phyloP scores from a whole-genome alignment of 2,113 vertebrate genomes.

The Puntigrus tetrazona region DNA sequence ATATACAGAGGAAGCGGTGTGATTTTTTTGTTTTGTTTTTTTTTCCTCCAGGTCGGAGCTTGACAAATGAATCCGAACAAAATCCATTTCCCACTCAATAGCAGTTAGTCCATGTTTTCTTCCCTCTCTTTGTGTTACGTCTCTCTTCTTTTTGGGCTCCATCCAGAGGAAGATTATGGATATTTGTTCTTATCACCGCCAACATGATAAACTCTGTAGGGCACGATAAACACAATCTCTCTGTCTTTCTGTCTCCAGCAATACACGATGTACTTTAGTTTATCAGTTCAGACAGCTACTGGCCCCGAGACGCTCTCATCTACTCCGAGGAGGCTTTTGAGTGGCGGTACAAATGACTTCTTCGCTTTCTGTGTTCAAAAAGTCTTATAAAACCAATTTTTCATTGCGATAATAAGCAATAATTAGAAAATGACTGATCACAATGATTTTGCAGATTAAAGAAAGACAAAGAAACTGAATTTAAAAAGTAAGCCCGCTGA shows the following conservation, averaged over 20 bases:
- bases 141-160: slow-evolving; percentile 7
- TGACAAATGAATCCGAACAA: not conserved
- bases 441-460: slow-evolving; percentile 5
- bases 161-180: slow-evolving; percentile 37
- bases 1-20: slow-evolving; percentile 50
- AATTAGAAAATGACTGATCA: slow-evolving; percentile 20
- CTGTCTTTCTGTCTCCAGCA: slow-evolving; percentile 1
- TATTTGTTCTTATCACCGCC: slow-evolving; percentile 39
- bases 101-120: slow-evolving; percentile 33
- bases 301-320: slow-evolving; percentile 10
- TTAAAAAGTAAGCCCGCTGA: not conserved
- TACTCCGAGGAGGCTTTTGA: not conserved
- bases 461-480: slow-evolving; percentile 14
- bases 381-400: not conserved
- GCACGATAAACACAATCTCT: slow-evolving; percentile 30
- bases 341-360: not conserved
- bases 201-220: slow-evolving; percentile 34
- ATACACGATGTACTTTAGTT: slow-evolving; percentile 14
- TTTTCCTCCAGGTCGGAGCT: not conserved
- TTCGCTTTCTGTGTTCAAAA: not conserved
- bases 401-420: not conserved
- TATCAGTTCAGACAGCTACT: slow-evolving; percentile 19
- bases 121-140: slow-evolving; percentile 27
- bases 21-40: slow-evolving; percentile 27
- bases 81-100: slow-evolving; percentile 15